Evolutionary conservation across 2,113 vertebrate species (phyloP).

Genomic region (Varanus komodoensis): DNA sequence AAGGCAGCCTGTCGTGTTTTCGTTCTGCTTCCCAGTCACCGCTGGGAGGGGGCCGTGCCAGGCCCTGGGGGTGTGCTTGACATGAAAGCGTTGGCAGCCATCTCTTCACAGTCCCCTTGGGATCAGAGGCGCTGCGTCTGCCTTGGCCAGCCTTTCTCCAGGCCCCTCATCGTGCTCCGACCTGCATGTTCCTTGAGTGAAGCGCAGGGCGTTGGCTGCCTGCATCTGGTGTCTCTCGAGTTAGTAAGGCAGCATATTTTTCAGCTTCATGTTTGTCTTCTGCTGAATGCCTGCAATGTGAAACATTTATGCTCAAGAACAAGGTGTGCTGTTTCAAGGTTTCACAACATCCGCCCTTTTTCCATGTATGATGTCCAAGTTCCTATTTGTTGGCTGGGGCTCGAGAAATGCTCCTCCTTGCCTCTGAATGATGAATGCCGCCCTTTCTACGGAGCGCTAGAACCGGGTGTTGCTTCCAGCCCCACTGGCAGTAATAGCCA

Average conservation of each 20-base stretch:
- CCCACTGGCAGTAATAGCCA: background rate
- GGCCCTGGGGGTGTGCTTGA: background rate
- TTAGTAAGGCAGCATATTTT: constrained; percentile 45
- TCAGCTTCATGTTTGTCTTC: constrained; percentile 52
- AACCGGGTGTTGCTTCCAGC: background rate
- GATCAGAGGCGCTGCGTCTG: background rate
- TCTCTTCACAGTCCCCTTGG: background rate
- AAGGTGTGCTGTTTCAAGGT: constrained; percentile 45
- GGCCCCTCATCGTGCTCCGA: background rate
- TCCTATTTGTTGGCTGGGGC: background rate
- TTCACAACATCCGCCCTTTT: background rate
- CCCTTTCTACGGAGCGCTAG: background rate
- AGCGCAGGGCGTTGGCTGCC: background rate
- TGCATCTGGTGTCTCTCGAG: background rate
- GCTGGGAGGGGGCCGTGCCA: fast-evolving
- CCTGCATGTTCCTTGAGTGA: background rate
- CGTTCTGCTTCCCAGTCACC: background rate
- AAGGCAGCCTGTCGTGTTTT: background rate
- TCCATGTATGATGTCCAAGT: background rate
- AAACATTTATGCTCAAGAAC: constrained; percentile 37
- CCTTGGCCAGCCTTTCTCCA: background rate
- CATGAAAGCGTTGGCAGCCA: background rate
- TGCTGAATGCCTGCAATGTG: constrained; percentile 54
- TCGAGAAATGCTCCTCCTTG: fast-evolving
- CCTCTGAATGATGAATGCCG: background rate